Base-by-base conservation (phyloP, 2,797 vertebrate genomes). In the Karalla daura region DNA sequence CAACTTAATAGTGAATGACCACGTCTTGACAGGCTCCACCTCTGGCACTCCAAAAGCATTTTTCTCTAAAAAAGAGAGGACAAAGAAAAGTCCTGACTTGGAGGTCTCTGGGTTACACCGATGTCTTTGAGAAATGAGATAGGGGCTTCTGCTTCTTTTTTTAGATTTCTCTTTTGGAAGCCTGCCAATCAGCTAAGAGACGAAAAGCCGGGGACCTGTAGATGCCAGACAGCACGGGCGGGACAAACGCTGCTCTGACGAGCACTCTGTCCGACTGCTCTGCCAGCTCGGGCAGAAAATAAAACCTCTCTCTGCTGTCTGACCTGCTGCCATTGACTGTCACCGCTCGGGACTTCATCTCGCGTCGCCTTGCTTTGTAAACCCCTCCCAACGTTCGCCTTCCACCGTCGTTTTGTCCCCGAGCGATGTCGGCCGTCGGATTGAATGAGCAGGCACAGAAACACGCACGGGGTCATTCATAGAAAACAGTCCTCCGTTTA, bases 401-500 rank as follows among this genome's bases (percentile, higher is more conserved):
- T n/a, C n/a, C n/a, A n/a, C n/a, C n/a, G n/a, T n/a, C n/a, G n/a
- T n/a, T n/a, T n/a, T n/a, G n/a, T n/a, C n/a, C n/a, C n/a, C n/a
- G n/a, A n/a, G n/a, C n/a, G n/a, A n/a, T n/a, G n/a, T n/a, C n/a
- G n/a, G n/a, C n/a, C n/a, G n/a, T n/a, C n/a, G 15, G 18, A 67
- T 25, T 60, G 1, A 53, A 64, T 51, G 5, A 44, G 6, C 5
- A 10, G 21, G 13, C 28, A 55, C 25, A 18, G 20, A 63, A 80
- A 69, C 43, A 62, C 59, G 28, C 2, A 58, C 53, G 58, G 66
- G n/a, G 21, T 45, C 40, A 47, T 1, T 0, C 54, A 32, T 81
- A 46, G 72, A 88, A 89, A 86, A 86, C 76, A 70, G 41, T 67
- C 75, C 18, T 69, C 39, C 37, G 45, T 88, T 90, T 86, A 86